Evolutionary conservation across 1,140 invertebrate species (phyloP).

Genomic region (Ceratitis capitata): DNA sequence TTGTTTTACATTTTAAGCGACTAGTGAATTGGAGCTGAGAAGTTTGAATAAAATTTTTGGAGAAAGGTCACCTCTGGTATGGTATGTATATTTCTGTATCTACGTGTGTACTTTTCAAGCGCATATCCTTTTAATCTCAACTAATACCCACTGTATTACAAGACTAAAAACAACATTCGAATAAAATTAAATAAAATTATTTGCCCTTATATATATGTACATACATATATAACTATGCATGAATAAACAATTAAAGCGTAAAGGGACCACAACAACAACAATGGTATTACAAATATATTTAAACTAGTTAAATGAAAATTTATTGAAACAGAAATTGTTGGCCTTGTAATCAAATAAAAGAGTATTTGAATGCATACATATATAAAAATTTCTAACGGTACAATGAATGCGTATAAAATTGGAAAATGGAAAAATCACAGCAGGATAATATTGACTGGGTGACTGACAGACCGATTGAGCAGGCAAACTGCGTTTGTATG

Average conservation of each 20-base stretch:
- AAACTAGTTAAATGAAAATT: conserved; percentile 24
- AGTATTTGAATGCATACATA: not conserved
- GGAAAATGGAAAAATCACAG: conserved; percentile 17
- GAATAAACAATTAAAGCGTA: not conserved
- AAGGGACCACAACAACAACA: not conserved
- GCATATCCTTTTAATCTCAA: not conserved
- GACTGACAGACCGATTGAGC: not conserved
- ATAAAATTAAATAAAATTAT: not conserved
- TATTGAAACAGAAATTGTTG: not conserved
- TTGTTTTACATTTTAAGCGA: no score
- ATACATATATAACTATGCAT: not conserved
- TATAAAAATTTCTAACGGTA: not conserved
- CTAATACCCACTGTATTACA: not conserved
- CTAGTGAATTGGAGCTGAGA: no score
- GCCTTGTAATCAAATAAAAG: not conserved
- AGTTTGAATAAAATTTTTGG: no score
- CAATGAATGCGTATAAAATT: conserved; percentile 17
- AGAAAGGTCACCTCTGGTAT: no score
- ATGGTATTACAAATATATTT: not conserved
- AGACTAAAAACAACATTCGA: not conserved
- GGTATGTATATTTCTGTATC: not conserved
- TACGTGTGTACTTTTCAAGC: not conserved
- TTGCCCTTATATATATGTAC: not conserved
- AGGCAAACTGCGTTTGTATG: not conserved
- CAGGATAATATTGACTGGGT: not conserved